phyloP scores from a whole-genome alignment of 1,140 invertebrate genomes.

The Dreissena rostriformis region DNA sequence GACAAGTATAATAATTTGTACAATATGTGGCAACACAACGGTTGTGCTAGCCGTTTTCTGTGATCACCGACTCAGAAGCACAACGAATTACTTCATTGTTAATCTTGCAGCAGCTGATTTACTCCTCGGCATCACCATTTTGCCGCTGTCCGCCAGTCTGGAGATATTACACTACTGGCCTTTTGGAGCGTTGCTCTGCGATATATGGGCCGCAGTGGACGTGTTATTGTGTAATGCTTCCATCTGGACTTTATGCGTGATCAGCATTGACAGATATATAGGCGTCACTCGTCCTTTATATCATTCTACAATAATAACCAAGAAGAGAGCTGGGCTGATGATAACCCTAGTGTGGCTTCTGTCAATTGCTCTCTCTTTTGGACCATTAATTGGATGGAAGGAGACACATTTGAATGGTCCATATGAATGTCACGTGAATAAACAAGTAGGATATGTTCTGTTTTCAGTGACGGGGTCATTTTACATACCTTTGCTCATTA shows the following conservation, averaged over 20 bases:
- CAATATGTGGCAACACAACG: constrained; percentile 84
- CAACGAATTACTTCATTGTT: constrained; percentile 80
- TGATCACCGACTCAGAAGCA: constrained; percentile 83
- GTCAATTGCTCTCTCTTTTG: constrained; percentile 84
- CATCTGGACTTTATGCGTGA: constrained; percentile 98
- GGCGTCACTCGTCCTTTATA: constrained; percentile 79
- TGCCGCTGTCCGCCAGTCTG: constrained; percentile 85
- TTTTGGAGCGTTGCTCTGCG: constrained; percentile 79
- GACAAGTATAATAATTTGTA: constrained; percentile 82
- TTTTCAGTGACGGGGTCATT: constrained; percentile 82
- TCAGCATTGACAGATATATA: constrained; percentile 94
- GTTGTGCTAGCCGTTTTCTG: constrained; percentile 84
- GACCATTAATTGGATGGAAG: constrained; percentile 83
- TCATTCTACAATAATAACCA: constrained; percentile 83
- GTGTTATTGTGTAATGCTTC: constrained; percentile 97
- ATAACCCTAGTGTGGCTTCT: constrained; percentile 84
- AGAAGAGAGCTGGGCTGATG: constrained; percentile 82
- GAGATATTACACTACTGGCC: constrained; percentile 80
- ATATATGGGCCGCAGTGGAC: constrained; percentile 89
- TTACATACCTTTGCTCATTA: constrained; percentile 82
- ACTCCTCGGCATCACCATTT: constrained; percentile 83
- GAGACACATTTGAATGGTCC: constrained; percentile 58
- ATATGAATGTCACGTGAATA: constrained; percentile 79
- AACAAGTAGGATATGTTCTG: constrained; percentile 82
- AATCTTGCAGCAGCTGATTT: constrained; percentile 79